Base-by-base conservation (phyloP, 2,888 invertebrate genomes). In the Drosophila picticornis region DNA sequence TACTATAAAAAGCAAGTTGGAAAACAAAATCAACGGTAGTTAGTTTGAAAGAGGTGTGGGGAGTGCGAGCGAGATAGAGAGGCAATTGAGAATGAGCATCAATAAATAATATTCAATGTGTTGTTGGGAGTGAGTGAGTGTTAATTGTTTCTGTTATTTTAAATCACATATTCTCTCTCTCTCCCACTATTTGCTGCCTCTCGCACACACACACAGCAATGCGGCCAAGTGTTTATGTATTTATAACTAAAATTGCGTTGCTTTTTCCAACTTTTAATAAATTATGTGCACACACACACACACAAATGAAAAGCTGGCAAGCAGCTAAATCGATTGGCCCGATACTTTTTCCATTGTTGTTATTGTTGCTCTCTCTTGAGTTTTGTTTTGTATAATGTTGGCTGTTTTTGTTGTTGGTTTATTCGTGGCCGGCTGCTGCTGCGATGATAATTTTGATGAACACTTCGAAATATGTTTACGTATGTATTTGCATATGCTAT, bases 31-130 rank as follows among this genome's bases (percentile, higher is more conserved):
- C 75, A 78, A 67, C 60, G 72, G 68, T 75, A 75, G 80, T 66
- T 69, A 52, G 48, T 43, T 46, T 62, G 48, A 65, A n/a, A 40
- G 36, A 36, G 52, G 4, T 29, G 40, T 4, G 51, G 27, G 31
- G 13, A 29, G 38, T 7, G 56, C 19, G n/a, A 29, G 38, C 27
- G 27, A 36, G 38, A 25, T 52, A 53, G 40, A 46, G 34, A 46
- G 60, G 38, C 53, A 48, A 65, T 56, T 43, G 61, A 64, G 50
- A 55, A 64, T 65, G 75, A 89, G 77, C 84, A 79, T 77, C 85
- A 82, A 85, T 90, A 85, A 90, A 84, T 88, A 90, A 70, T 68
- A 66, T 82, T 84, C 72, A 84, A 82, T 84, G 77, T 83, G 77
- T 74, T 73, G 65, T 65, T 64, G 71, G 58, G 69, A 69, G 75